Conservation (phyloP, 2,888 invertebrate species). For the Oxyteleia sp. region DNA sequence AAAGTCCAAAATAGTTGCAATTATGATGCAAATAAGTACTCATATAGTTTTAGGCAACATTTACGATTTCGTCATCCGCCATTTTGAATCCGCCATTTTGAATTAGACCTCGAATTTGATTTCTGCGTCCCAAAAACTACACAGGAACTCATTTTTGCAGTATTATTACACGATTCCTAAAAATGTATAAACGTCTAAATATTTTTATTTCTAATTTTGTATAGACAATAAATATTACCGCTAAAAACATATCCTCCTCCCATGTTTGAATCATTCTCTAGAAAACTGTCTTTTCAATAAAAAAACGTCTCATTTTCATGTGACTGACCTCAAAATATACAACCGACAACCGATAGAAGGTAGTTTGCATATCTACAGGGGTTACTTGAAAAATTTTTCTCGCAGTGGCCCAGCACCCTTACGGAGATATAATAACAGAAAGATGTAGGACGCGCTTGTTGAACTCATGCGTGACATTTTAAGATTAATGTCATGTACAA, state of each 20-base stretch:
- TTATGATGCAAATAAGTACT: no score
- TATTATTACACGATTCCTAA: no score
- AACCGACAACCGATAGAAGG: slow-evolving; percentile 62
- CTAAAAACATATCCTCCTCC: not conserved
- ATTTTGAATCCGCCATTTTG: no score
- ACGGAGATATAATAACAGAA: slow-evolving; percentile 54
- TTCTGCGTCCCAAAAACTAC: no score
- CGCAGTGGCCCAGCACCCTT: slow-evolving; percentile 38
- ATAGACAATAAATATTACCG: no score
- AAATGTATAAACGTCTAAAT: no score
- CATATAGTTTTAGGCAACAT: no score
- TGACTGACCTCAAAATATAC: slow-evolving; percentile 59
- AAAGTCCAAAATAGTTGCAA: no score
- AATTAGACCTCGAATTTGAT: no score
- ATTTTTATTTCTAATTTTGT: no score
- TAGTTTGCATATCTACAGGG: slow-evolving; percentile 66
- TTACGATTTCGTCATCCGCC: no score
- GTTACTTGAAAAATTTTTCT: slow-evolving; percentile 59
- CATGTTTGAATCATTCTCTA: slow-evolving; percentile 36
- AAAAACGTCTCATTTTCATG: slow-evolving; percentile 61
- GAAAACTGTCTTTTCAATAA: slow-evolving; percentile 56
- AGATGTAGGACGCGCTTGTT: slow-evolving; percentile 54
- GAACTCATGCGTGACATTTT: slow-evolving; percentile 63
- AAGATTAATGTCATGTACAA: slow-evolving; percentile 62
- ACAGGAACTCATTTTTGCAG: no score